Evolutionary conservation across 2,113 vertebrate species (phyloP).

Genomic region (Prolemur simus): DNA sequence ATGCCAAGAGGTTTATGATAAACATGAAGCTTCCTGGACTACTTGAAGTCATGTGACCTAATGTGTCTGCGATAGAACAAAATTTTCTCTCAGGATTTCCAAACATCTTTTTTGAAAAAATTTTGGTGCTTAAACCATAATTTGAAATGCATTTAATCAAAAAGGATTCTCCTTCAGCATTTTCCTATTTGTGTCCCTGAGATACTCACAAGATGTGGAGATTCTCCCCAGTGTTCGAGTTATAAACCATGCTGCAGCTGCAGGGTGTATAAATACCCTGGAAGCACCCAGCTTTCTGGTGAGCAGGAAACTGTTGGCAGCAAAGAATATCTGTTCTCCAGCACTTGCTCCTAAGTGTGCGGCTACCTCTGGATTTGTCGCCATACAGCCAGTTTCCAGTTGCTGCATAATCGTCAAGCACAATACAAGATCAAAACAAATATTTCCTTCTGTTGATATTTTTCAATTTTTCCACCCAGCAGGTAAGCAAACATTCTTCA

Average conservation of each 20-base stretch:
- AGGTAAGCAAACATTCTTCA: slow-evolving; percentile 66
- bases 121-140: not conserved
- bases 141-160: not conserved
- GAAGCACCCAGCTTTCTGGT: not conserved
- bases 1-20: not conserved
- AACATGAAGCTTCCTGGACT: not conserved
- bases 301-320: not conserved
- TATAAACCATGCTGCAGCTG: not conserved
- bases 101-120: not conserved
- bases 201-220: not conserved
- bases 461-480: slow-evolving; percentile 72
- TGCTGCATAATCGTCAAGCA: not conserved
- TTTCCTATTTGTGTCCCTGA: not conserved
- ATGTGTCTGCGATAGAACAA: too few relatives aligned
- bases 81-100: not conserved
- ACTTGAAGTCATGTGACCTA: not conserved
- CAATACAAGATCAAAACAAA: slow-evolving; percentile 68
- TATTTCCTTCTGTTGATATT: slow-evolving; percentile 64
- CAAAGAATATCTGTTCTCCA: slow-evolving; percentile 28
- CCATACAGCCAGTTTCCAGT: slow-evolving; percentile 35
- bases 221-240: not conserved
- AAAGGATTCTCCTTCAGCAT: not conserved
- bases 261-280: not conserved
- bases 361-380: not conserved
- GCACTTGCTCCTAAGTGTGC: not conserved